These are phyloP conservation scores for Acleris emargana DNA, from an alignment of 2,888 invertebrate genomes.

Conservation along the genomic window DNA sequence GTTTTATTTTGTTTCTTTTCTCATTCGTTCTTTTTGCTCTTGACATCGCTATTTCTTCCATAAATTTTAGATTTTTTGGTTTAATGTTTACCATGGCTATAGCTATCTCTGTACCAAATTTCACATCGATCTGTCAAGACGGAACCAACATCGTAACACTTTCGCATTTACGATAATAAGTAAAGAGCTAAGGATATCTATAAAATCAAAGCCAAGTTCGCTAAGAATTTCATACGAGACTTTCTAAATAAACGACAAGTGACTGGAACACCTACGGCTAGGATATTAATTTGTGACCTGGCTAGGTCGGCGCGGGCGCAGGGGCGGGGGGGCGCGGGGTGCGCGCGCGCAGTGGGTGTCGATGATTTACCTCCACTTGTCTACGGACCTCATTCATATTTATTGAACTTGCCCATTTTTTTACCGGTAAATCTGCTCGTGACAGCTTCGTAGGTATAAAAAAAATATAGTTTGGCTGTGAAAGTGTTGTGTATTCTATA, in stretches of 20 bases:
- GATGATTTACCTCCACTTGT: conserved; percentile 67
- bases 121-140: too few relatives aligned
- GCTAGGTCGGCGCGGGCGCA: conserved; percentile 27
- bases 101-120: too few relatives aligned
- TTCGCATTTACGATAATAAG: too few relatives aligned
- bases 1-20: too few relatives aligned
- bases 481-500: conserved; percentile 10
- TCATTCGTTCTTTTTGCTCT: too few relatives aligned
- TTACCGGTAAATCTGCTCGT: conserved; percentile 66
- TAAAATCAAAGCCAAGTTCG: conserved; percentile 14
- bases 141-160: too few relatives aligned
- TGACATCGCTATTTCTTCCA: too few relatives aligned
- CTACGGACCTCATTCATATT: conserved; percentile 72
- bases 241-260: conserved; percentile 25
- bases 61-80: too few relatives aligned
- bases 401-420: conserved; percentile 70
- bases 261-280: conserved; percentile 26
- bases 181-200: not conserved
- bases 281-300: conserved; percentile 32
- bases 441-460: conserved; percentile 51
- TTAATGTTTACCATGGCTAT: too few relatives aligned
- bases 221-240: conserved; percentile 6
- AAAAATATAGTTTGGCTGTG: conserved; percentile 39
- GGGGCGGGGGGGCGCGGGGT: conserved; percentile 37
- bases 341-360: conserved; percentile 73